Conservation (phyloP, 1,140 invertebrate genomes). For the Capitella teleta region DNA sequence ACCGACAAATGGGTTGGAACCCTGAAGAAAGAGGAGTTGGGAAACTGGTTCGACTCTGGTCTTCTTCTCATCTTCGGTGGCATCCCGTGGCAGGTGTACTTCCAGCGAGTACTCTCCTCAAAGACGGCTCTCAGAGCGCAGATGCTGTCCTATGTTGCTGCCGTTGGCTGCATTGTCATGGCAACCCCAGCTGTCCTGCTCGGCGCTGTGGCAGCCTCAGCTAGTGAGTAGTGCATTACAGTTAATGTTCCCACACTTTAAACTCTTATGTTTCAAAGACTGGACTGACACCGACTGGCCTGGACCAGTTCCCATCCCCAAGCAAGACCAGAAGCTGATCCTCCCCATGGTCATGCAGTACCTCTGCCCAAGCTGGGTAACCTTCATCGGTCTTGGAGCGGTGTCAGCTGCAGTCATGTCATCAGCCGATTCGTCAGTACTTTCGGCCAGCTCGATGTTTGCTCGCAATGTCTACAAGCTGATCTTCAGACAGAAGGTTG, state of each 20-base stretch:
- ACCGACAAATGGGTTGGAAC: background rate
- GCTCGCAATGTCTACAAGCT: constrained; percentile 15
- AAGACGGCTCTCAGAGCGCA: constrained; percentile 86
- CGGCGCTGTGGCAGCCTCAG: constrained; percentile 90
- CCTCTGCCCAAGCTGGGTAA: constrained; percentile 14
- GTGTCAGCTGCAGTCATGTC: constrained; percentile 16
- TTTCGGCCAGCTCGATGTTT: constrained; percentile 15
- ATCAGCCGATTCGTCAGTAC: constrained; percentile 13
- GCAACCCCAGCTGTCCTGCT: constrained; percentile 92
- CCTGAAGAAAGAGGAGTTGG: background rate
- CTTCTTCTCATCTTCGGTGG: constrained; percentile 89
- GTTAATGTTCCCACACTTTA: too few relatives aligned
- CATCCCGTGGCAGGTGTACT: constrained; percentile 99
- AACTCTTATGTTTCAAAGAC: too few relatives aligned
- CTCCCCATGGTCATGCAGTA: constrained; percentile 80
- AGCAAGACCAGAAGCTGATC: constrained; percentile 77
- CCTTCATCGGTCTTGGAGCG: constrained; percentile 14
- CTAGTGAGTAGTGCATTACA: too few relatives aligned
- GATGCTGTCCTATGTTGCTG: constrained; percentile 90
- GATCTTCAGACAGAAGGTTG: constrained; percentile 20
- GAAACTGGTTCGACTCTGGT: constrained; percentile 43
- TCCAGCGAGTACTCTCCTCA: constrained; percentile 91
- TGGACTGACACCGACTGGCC: constrained; percentile 83
- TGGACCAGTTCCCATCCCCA: constrained; percentile 53
- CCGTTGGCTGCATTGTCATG: constrained; percentile 88